These are phyloP conservation scores for Datnioides undecimradiatus DNA, from an alignment of 2,113 vertebrate genomes.

Conservation along the genomic window DNA sequence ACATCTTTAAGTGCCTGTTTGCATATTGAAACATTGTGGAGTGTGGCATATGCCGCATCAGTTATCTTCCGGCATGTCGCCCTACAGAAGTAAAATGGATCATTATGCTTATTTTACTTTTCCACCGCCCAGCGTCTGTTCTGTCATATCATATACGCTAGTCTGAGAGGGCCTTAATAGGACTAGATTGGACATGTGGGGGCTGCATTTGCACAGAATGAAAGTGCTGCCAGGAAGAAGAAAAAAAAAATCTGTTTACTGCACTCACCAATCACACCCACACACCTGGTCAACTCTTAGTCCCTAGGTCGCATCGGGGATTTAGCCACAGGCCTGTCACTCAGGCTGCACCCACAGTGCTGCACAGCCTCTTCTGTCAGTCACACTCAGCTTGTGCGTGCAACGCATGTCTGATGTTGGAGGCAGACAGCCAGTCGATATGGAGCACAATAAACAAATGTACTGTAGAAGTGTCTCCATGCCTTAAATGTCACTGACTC, in stretches of 20 bases:
- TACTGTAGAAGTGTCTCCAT: conserved; percentile 24
- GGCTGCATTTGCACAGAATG: conserved; percentile 32
- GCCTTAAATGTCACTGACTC: conserved; percentile 39
- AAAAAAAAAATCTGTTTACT: conserved; percentile 55
- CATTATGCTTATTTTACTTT: background rate
- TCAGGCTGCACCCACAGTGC: conserved; percentile 52
- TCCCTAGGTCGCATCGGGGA: conserved; percentile 50
- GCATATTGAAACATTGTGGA: background rate
- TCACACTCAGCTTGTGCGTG: conserved; percentile 44
- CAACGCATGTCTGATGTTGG: conserved; percentile 20
- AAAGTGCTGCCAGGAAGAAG: conserved; percentile 16
- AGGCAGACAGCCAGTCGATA: conserved; percentile 46
- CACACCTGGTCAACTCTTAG: conserved; percentile 45
- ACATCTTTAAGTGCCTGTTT: background rate
- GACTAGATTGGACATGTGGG: conserved; percentile 7
- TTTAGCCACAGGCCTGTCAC: conserved; percentile 61
- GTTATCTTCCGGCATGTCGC: background rate
- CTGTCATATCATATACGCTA: background rate
- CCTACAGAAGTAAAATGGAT: conserved; percentile 2
- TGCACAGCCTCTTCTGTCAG: conserved; percentile 50
- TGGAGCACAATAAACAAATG: conserved; percentile 40
- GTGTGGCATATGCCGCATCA: background rate
- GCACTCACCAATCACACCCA: conserved; percentile 52
- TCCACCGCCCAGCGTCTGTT: background rate
- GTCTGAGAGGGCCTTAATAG: background rate